phyloP scores from a whole-genome alignment of 92 coral and sea anemone species.

The Blastomussa wellsi region DNA sequence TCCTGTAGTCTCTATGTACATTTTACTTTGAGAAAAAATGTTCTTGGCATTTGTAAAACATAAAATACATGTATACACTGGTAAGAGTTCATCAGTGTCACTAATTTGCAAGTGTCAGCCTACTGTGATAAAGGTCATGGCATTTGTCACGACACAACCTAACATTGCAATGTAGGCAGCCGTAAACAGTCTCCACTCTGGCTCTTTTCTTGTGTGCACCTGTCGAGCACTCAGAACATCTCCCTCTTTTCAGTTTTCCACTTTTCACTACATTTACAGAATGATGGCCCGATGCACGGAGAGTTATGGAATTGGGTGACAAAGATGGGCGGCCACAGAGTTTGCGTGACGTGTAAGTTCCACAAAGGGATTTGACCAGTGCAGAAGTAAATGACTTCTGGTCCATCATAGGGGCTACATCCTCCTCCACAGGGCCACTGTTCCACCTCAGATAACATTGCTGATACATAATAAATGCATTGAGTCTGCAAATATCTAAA shows the following conservation, averaged over 20 bases:
- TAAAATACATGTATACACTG: background rate
- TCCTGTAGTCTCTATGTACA: background rate
- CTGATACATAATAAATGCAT: constrained; percentile 14
- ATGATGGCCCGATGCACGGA: constrained; percentile 12
- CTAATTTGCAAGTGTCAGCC: background rate
- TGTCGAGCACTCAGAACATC: constrained; percentile 19
- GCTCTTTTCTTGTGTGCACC: constrained; percentile 20
- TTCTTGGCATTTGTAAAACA: too few relatives aligned
- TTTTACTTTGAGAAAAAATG: constrained; percentile 9
- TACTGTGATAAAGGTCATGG: constrained; percentile 10
- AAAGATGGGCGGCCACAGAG: background rate
- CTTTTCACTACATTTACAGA: constrained; percentile 8
- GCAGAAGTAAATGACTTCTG: constrained; percentile 14
- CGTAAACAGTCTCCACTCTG: constrained; percentile 23
- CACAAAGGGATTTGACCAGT: constrained; percentile 32
- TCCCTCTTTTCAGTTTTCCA: constrained; percentile 27
- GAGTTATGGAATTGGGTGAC: too few relatives aligned
- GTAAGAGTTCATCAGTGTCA: too few relatives aligned
- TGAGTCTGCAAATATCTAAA: constrained; percentile 30
- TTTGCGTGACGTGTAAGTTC: background rate
- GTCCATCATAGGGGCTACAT: background rate
- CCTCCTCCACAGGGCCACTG: constrained; percentile 24
- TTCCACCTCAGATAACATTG: constrained; percentile 14
- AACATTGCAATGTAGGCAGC: constrained; percentile 12
- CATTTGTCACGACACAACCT: constrained; percentile 14